Percentiles rank a stretch among this genome's conserved stretches.
phyloP scores from a whole-genome alignment of 2,888 invertebrate genomes.

The Stenotaenia linearis region DNA sequence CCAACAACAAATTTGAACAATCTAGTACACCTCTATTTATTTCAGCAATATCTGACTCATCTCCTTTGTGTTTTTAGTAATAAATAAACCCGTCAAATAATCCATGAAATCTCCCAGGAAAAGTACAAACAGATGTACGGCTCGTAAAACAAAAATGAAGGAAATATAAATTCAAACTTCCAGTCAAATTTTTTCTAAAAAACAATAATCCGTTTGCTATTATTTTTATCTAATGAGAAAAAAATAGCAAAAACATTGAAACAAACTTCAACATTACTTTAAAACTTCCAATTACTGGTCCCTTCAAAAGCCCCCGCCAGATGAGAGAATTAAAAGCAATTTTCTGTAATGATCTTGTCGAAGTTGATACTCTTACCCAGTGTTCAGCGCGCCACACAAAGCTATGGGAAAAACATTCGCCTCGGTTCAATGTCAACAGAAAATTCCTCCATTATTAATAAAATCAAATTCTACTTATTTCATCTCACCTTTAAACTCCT shows the following conservation, averaged over 20 bases:
- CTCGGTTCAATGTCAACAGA: background rate
- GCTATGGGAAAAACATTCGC: conserved; percentile 2
- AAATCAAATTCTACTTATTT: too few relatives aligned
- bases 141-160: background rate
- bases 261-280: conserved; percentile 12
- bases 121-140: background rate
- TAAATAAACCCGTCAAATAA: background rate
- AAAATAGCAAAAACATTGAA: background rate
- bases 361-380: conserved; percentile 26
- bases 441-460: background rate
- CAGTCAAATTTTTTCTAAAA: too few relatives aligned
- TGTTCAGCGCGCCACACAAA: background rate
- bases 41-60: conserved; percentile 11
- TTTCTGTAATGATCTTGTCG: conserved; percentile 26
- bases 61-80: background rate
- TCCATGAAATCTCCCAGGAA: background rate
- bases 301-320: background rate
- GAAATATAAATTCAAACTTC: background rate
- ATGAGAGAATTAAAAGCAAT: conserved; percentile 20
- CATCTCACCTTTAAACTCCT: background rate
- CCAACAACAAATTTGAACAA: background rate
- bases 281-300: conserved; percentile 23
- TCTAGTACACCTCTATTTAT: background rate
- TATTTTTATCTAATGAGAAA: background rate
- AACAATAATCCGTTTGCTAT: background rate